phyloP scores from a whole-genome alignment of 2,888 invertebrate species.

The Labia minor region DNA sequence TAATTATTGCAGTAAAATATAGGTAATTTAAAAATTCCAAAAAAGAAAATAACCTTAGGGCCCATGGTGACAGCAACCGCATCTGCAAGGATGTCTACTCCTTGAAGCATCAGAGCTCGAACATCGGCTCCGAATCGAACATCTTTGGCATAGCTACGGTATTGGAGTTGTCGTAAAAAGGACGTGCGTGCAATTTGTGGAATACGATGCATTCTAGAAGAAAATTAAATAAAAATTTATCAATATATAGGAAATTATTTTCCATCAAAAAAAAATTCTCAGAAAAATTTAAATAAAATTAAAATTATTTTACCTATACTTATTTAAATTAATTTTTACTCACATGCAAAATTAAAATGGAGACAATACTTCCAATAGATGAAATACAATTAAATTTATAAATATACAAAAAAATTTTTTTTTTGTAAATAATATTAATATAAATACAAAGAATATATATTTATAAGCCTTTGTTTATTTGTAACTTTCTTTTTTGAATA shows the following conservation, averaged over 20 bases:
- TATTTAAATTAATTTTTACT: too few relatives aligned
- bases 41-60: slow-evolving; percentile 45
- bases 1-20: neutral
- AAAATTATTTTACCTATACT: too few relatives aligned
- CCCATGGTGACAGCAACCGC: slow-evolving; percentile 58
- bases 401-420: too few relatives aligned
- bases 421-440: too few relatives aligned
- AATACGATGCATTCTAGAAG: slow-evolving; percentile 56
- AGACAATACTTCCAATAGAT: too few relatives aligned
- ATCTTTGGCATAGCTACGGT: slow-evolving; percentile 55
- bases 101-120: slow-evolving; percentile 46
- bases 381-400: too few relatives aligned
- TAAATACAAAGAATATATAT: too few relatives aligned
- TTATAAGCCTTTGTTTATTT: too few relatives aligned
- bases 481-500: too few relatives aligned
- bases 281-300: too few relatives aligned
- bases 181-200: slow-evolving; percentile 49
- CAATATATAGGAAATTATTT: neutral
- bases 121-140: slow-evolving; percentile 52
- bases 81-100: slow-evolving; percentile 50
- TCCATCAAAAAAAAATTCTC: too few relatives aligned
- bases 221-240: neutral
- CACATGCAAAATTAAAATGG: too few relatives aligned
- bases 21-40: neutral
- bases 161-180: slow-evolving; percentile 37